Conservation (phyloP, 2,113 vertebrate genomes). For the Bufo gargarizans region DNA sequence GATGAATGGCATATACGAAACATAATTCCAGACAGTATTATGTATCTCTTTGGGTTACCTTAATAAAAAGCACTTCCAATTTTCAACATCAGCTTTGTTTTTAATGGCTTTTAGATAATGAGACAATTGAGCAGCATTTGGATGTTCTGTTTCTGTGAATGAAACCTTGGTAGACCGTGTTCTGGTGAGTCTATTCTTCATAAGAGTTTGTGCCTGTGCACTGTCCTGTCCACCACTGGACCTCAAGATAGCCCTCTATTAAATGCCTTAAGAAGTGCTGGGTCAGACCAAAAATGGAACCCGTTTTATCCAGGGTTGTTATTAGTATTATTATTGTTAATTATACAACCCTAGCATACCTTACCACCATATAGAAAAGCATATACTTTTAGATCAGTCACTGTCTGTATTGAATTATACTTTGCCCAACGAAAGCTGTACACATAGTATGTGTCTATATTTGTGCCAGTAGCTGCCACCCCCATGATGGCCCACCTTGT, state of each 20-base stretch:
- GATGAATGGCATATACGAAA: conserved; percentile 6
- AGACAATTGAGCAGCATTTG: neutral
- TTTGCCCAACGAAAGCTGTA: neutral
- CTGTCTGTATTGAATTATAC: neutral
- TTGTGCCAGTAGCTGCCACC: neutral
- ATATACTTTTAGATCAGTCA: neutral
- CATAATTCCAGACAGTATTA: neutral
- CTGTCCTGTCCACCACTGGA: neutral
- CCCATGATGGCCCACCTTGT: neutral
- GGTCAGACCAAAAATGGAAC: neutral
- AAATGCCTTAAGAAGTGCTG: neutral
- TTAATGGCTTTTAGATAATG: neutral
- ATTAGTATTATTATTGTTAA: neutral
- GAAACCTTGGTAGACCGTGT: neutral
- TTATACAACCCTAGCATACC: neutral
- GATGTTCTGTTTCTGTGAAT: neutral
- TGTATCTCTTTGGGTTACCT: neutral
- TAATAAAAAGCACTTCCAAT: neutral
- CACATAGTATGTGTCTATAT: neutral
- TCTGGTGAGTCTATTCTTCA: neutral
- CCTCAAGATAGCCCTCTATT: neutral
- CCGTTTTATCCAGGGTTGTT: neutral
- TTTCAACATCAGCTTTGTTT: neutral
- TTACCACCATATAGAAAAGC: neutral
- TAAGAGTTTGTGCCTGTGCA: neutral